A percentile compares a stretch with the other conserved stretches of the same genome.
Conservation (phyloP, 2,113 vertebrate species). For the Alexandromys fortis region DNA sequence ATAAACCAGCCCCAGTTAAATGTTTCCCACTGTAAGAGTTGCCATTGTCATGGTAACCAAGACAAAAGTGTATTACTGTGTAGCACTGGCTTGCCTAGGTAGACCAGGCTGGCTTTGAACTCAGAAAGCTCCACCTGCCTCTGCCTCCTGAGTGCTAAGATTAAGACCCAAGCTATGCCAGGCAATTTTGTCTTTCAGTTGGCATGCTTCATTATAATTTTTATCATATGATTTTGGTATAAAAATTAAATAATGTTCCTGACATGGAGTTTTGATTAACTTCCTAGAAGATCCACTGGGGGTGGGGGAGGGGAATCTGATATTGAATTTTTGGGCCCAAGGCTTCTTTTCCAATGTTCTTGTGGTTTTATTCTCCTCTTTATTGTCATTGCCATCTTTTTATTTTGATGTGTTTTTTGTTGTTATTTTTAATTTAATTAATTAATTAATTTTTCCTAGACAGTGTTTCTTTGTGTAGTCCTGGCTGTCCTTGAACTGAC, state of each 20-base stretch:
- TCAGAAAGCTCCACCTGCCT: background rate
- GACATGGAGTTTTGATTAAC: background rate
- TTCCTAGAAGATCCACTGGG: background rate
- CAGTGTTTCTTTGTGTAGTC: background rate
- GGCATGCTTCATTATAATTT: background rate
- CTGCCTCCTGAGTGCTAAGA: background rate
- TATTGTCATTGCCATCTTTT: background rate
- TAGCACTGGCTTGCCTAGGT: background rate
- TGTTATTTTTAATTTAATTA: background rate
- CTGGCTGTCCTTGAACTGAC: background rate
- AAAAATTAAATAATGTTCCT: background rate
- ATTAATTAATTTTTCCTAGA: background rate
- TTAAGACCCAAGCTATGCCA: background rate
- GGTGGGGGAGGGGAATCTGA: background rate
- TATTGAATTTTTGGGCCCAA: background rate
- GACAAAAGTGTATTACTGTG: background rate
- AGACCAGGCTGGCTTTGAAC: background rate
- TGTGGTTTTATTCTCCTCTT: background rate
- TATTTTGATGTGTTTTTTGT: background rate
- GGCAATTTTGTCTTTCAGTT: background rate
- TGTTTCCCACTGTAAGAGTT: background rate
- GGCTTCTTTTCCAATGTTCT: background rate
- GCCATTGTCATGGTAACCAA: background rate
- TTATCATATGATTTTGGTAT: background rate
- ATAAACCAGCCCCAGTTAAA: background rate